These are phyloP conservation scores for Spongilla lacustris DNA, from an alignment of 37 sponge, comb jelly and placozoan genomes.

Conservation along the genomic window DNA sequence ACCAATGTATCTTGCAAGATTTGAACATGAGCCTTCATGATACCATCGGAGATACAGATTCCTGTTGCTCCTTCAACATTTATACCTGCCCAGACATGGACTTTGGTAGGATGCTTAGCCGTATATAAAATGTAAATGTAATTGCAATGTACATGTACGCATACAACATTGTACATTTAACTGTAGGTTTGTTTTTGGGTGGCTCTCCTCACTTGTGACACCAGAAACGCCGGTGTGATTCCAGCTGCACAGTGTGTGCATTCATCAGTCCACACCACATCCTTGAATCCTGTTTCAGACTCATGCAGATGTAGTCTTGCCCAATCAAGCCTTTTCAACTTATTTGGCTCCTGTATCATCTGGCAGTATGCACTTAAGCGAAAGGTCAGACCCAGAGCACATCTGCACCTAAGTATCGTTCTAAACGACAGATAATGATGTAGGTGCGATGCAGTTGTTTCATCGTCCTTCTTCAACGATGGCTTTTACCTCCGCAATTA, in stretches of 20 bases:
- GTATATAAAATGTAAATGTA: too few species aligned
- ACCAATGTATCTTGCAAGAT: conserved; percentile 10
- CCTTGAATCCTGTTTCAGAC: background rate
- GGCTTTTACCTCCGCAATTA: too few species aligned
- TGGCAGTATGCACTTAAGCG: too few species aligned
- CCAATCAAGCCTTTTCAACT: too few species aligned
- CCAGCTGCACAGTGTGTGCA: conserved; percentile 27
- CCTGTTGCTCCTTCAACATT: conserved; percentile 19
- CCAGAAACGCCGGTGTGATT: conserved; percentile 23
- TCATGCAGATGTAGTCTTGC: too few species aligned
- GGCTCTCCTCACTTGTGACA: conserved; percentile 34
- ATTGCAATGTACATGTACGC: too few species aligned
- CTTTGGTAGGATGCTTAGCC: conserved; percentile 14
- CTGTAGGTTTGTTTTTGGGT: conserved; percentile 17
- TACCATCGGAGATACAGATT: conserved; percentile 35
- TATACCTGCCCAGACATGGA: conserved; percentile 56
- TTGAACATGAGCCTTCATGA: conserved; percentile 36
- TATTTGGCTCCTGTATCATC: too few species aligned
- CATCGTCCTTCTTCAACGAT: too few species aligned
- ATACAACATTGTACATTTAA: background rate
- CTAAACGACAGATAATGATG: too few species aligned
- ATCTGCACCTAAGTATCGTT: too few species aligned
- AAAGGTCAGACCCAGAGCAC: too few species aligned
- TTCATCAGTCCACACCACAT: conserved; percentile 44
- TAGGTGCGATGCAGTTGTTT: too few species aligned